A percentile compares a stretch with the other conserved stretches of the same genome.
These are phyloP conservation scores for Marcusenius ussheri DNA, from an alignment of 2,113 vertebrate species.

Conservation along the genomic window DNA sequence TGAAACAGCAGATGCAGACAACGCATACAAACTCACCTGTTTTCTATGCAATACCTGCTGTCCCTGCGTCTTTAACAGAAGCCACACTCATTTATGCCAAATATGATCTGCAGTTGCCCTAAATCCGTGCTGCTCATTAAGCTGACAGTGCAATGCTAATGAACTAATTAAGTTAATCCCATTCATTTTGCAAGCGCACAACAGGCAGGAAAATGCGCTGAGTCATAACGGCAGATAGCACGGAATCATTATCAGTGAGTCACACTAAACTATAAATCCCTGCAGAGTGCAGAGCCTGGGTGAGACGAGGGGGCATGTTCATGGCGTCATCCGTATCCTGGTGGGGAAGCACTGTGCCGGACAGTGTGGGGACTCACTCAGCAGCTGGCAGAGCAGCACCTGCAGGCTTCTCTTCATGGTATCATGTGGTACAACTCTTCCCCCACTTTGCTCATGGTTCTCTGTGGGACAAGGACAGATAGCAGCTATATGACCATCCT, in stretches of 20 bases:
- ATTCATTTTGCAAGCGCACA: neutral
- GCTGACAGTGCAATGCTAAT: neutral
- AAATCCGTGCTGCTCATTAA: neutral
- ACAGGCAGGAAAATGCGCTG: neutral
- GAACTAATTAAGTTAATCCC: neutral
- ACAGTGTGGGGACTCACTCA: conserved; percentile 73
- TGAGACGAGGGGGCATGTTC: neutral
- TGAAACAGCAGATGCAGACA: neutral
- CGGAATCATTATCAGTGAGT: neutral
- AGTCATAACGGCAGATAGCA: neutral
- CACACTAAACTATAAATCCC: neutral
- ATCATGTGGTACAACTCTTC: conserved; percentile 92
- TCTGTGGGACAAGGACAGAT: conserved; percentile 59
- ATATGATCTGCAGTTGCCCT: neutral
- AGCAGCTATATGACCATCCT: neutral
- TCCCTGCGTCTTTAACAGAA: neutral
- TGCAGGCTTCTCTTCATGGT: conserved; percentile 99
- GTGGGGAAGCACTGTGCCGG: neutral
- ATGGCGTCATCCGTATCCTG: neutral
- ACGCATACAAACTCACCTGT: neutral
- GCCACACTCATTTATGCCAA: neutral
- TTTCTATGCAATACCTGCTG: neutral
- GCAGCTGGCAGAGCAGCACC: conserved; percentile 94
- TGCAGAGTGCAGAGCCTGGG: neutral
- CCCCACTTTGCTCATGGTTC: conserved; percentile 97